A percentile compares a stretch with the other conserved stretches of the same genome.
Conservation (phyloP, 2,888 invertebrate species). For the Limnephilus rhombicus region DNA sequence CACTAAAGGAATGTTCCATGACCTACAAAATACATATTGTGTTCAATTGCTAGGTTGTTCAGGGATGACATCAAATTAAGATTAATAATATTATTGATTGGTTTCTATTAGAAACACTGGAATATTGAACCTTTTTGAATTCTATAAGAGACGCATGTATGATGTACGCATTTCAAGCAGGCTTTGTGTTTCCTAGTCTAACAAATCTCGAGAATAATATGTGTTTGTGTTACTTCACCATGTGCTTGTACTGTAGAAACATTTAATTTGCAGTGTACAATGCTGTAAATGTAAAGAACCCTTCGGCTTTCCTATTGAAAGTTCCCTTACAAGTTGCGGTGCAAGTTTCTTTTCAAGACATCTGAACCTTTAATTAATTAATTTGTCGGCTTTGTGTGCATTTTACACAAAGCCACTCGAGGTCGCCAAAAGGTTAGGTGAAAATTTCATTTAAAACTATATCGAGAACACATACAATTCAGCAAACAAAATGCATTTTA, state of each 20-base stretch:
- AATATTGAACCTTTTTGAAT: neutral
- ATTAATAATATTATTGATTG: neutral
- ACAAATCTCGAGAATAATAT: neutral
- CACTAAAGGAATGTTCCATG: neutral
- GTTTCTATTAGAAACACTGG: neutral
- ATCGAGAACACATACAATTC: neutral
- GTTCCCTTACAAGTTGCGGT: neutral
- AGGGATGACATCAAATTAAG: neutral
- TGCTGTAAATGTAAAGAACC: neutral
- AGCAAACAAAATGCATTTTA: neutral
- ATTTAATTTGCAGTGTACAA: neutral
- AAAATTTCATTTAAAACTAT: neutral
- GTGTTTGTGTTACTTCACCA: neutral
- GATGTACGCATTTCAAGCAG: neutral
- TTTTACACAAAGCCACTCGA: neutral
- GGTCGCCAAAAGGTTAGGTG: neutral
- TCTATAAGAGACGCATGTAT: neutral
- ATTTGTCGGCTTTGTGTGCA: constrained; percentile 24
- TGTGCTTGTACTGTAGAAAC: neutral
- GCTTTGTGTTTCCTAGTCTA: neutral
- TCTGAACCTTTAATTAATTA: constrained; percentile 27
- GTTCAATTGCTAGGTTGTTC: neutral
- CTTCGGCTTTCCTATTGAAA: neutral
- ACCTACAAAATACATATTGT: neutral
- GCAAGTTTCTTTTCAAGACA: constrained; percentile 17